Base-by-base conservation (phyloP, 2,888 invertebrate genomes). In the Cheilosia vulpina region DNA sequence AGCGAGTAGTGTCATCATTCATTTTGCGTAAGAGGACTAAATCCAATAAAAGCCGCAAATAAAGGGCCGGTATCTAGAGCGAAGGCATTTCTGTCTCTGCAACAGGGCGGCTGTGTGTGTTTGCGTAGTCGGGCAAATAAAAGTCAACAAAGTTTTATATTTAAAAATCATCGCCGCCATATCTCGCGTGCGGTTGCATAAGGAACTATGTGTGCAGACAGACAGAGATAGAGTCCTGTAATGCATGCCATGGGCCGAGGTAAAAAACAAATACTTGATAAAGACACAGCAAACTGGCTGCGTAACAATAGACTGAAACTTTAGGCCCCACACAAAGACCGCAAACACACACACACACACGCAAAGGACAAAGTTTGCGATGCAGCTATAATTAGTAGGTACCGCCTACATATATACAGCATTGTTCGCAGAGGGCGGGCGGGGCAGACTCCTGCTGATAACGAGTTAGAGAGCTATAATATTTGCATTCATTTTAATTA, bases 401-500 rank as follows among this genome's bases (percentile, higher is more conserved):
- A 31, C 31, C 9, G 2, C 31, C 31, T 6, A 31, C 9, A 31
- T 31, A 9, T 31, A 31, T 31, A 27, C 5, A 9, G 66, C 57
- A 81, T 63, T 69, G 77, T 63, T 43, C 38, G 15, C 60, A 47
- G 76, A 60, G 63, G 72, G 58, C 45, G 55, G 38, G 17, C n/a
- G 11, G 11, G 24, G n/a, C 27, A 7, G 27, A 38, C 47, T 50
- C 6, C 58, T 55, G 60, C 63, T 58, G 76, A 81, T 85, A 85
- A 72, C 71, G 43, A 77, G 41, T 60, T 47, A 69, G 58, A 69
- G 58, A 66, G 53, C 34, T 72, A 71, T 55, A 84, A 63, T 85
- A 85, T 85, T 85, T 85, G 81, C 85, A 80, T 85, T 80, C 85
- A 81, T 85, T 85, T 85, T 85, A 85, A 85, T 85, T 85, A 85